Evolutionary conservation across 2,113 vertebrate genomes (phyloP), one percentile per base, ranked within the genome.

Genomic region (Fulica atra): DNA sequence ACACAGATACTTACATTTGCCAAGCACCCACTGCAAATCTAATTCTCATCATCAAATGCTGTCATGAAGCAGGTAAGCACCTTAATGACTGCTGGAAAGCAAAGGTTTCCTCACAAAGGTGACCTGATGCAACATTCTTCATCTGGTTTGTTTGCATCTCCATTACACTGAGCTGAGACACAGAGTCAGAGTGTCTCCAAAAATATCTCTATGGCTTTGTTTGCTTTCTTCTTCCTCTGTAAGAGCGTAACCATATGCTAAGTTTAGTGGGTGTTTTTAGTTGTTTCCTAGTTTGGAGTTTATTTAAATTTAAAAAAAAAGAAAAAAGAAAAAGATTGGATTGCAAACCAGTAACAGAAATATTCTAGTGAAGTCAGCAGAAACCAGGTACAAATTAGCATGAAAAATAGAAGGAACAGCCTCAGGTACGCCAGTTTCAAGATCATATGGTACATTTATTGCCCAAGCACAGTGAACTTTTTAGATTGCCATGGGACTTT

Each of bases 161-260:
- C 53, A 38, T 74, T 79, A 92, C 38, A n/a, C 1, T 59, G 40
- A 93, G 65, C 60, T 64, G 73, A 95, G 77, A 92, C 38, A 29
- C 0, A 11, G 56, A 93, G 76, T 38, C 53, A 10, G 42, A 64
- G 64, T 17, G 35, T n/a, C 83, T 84, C 92, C 60, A 91, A 91
- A 97, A 89, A 84, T 71, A 95, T n/a, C 83, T 84, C 83, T 35
- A 42, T 44, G 48, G 59, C 64, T 92, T 93, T 96, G 85, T 93
- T 93, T 90, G 72, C 82, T 88, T 88, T 82, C 46, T 74, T 87
- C 60, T 65, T 88, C 81, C 33, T 85, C 86, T 77, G 9, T 36
- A 57, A 50, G 70, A 94, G 38, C 1, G 1, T 19, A 93, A 70
- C 81, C 79, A 93, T 93, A 89, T 96, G 93, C 82, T 95, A 89